phyloP scores from a whole-genome alignment of 1,140 invertebrate species.

The Leptinotarsa defecta region DNA sequence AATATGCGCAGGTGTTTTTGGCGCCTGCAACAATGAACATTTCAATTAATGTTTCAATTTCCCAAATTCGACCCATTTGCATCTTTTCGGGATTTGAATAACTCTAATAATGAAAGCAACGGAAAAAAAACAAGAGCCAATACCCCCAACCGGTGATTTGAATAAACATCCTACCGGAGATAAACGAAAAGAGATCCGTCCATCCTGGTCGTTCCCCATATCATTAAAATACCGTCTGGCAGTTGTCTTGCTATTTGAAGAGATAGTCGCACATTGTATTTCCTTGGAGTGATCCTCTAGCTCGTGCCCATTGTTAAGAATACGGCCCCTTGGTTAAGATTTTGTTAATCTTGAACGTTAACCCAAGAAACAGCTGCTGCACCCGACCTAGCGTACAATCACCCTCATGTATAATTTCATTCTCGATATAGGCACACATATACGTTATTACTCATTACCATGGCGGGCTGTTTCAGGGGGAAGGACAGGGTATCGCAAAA shows the following conservation, averaged over 20 bases:
- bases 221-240: conserved; percentile 14
- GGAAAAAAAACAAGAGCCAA: conserved; percentile 1
- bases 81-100: no score
- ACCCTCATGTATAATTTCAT: conserved; percentile 26
- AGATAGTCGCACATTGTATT: conserved; percentile 26
- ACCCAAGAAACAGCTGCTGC: conserved; percentile 23
- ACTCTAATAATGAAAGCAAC: not conserved
- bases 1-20: no score
- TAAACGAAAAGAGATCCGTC: conserved; percentile 9
- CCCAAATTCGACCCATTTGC: no score
- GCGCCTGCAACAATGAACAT: no score
- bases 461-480: not conserved
- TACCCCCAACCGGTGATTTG: conserved; percentile 1
- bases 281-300: conserved; percentile 25
- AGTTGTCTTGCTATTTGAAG: conserved; percentile 12
- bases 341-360: conserved; percentile 28
- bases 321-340: not conserved
- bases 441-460: conserved; percentile 19
- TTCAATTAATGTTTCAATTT: no score
- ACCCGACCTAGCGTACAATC: not conserved
- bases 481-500: no score
- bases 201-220: not conserved
- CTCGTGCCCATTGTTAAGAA: conserved; percentile 20
- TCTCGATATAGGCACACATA: conserved; percentile 4
- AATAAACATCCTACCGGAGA: conserved; percentile 17